These are phyloP conservation scores for Microcebus lehilahytsara DNA, from an alignment of 2,113 vertebrate genomes.

Conservation along the genomic window DNA sequence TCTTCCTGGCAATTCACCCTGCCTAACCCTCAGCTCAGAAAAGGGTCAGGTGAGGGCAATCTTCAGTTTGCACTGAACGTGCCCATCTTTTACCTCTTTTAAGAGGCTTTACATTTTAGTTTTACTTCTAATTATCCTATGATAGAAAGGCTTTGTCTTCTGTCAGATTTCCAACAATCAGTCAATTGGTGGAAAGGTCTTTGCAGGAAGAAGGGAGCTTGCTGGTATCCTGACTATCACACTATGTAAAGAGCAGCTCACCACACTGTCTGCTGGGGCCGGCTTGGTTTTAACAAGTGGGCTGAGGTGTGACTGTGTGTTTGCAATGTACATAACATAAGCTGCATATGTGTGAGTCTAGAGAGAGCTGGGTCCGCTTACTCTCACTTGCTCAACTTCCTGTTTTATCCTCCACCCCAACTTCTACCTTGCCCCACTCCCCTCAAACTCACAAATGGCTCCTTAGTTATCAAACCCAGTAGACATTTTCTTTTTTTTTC, in stretches of 20 bases:
- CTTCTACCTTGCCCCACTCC: background rate
- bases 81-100: background rate
- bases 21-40: background rate
- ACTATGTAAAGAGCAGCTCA: background rate
- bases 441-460: background rate
- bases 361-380: background rate
- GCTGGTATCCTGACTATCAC: background rate
- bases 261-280: background rate
- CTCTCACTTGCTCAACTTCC: background rate
- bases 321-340: background rate
- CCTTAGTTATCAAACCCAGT: background rate
- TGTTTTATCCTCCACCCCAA: background rate
- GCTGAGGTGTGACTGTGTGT: background rate
- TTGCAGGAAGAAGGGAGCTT: background rate
- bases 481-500: background rate
- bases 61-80: background rate
- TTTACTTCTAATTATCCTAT: conserved; percentile 14
- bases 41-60: background rate
- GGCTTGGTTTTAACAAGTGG: background rate
- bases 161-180: conserved; percentile 4
- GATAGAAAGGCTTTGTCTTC: conserved; percentile 27
- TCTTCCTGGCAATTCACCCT: background rate
- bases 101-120: background rate
- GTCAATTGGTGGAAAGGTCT: background rate
- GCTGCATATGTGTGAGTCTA: background rate